Conservation (phyloP, 2,113 vertebrate genomes). For the Sander lucioperca region DNA sequence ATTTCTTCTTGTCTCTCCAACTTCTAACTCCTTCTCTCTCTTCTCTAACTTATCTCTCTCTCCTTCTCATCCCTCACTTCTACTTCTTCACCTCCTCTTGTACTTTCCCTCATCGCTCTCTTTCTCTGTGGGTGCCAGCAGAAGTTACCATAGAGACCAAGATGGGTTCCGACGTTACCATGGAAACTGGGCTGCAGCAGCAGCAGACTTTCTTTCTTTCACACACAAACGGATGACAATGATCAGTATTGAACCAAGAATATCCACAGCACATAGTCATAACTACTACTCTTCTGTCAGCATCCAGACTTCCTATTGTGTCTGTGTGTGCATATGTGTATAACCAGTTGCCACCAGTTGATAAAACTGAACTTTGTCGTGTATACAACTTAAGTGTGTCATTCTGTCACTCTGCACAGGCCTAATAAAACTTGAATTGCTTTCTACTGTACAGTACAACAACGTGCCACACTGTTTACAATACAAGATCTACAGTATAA, state of each 20-base stretch:
- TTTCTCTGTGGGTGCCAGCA: slow-evolving; percentile 71
- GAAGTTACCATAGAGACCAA: slow-evolving; percentile 89
- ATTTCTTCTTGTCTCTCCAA: neutral
- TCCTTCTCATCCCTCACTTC: slow-evolving; percentile 35
- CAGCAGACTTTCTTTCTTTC: slow-evolving; percentile 50
- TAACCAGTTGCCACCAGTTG: slow-evolving; percentile 31
- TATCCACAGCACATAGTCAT: slow-evolving; percentile 71
- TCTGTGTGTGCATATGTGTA: slow-evolving; percentile 2
- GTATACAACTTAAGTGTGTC: neutral
- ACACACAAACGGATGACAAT: slow-evolving; percentile 70
- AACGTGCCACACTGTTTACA: neutral
- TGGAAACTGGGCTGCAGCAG: slow-evolving; percentile 86
- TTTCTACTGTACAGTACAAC: neutral
- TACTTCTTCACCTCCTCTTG: slow-evolving; percentile 44
- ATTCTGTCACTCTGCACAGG: neutral
- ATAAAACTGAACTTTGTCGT: slow-evolving; percentile 7
- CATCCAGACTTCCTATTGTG: slow-evolving; percentile 48
- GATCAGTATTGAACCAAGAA: slow-evolving; percentile 85
- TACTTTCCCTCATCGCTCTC: slow-evolving; percentile 35
- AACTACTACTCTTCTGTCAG: slow-evolving; percentile 74
- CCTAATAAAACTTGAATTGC: slow-evolving; percentile 1
- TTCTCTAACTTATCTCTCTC: slow-evolving; percentile 5
- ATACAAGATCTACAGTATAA: neutral
- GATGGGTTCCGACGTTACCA: slow-evolving; percentile 84
- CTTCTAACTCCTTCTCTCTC: slow-evolving; percentile 2